phyloP scores from a whole-genome alignment of 2,888 invertebrate genomes.

The Thelaira solivaga region DNA sequence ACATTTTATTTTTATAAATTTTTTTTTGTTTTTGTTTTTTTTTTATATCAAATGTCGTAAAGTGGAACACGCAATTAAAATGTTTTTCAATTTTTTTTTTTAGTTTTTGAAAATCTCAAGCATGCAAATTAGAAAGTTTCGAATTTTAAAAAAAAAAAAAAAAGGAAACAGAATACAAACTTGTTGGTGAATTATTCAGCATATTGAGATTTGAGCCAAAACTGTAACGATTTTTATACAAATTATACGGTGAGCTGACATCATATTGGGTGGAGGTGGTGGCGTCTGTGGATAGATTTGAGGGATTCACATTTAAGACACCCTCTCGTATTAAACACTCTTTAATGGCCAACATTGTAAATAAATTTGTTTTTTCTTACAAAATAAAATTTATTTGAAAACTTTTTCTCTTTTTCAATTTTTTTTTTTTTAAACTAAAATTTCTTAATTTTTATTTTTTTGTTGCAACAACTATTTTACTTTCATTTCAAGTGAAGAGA shows the following conservation, averaged over 20 bases:
- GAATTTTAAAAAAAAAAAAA: not conserved
- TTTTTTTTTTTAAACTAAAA: too few species aligned
- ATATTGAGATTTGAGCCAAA: conserved; percentile 58
- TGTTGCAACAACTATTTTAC: too few species aligned
- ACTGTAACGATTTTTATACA: conserved; percentile 53
- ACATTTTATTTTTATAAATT: conserved; percentile 30
- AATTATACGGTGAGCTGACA: conserved; percentile 22
- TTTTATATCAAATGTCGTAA: conserved; percentile 23
- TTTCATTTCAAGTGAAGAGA: too few species aligned
- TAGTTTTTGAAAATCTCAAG: not conserved
- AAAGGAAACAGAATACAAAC: conserved; percentile 42
- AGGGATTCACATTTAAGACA: conserved; percentile 69
- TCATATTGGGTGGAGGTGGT: conserved; percentile 25
- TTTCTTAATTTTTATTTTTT: too few species aligned
- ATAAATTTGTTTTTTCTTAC: not conserved
- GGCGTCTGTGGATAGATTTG: conserved; percentile 33
- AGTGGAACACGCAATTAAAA: conserved; percentile 45
- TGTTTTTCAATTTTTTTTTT: not conserved
- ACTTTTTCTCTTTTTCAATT: too few species aligned
- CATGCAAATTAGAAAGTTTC: conserved; percentile 12
- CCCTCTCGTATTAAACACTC: conserved; percentile 74
- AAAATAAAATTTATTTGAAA: not conserved
- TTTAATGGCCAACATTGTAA: conserved; percentile 72
- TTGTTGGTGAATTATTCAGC: conserved; percentile 49
- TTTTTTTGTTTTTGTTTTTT: conserved; percentile 5